Conservation (phyloP, 2,888 invertebrate species). For the Limulus polyphemus region DNA sequence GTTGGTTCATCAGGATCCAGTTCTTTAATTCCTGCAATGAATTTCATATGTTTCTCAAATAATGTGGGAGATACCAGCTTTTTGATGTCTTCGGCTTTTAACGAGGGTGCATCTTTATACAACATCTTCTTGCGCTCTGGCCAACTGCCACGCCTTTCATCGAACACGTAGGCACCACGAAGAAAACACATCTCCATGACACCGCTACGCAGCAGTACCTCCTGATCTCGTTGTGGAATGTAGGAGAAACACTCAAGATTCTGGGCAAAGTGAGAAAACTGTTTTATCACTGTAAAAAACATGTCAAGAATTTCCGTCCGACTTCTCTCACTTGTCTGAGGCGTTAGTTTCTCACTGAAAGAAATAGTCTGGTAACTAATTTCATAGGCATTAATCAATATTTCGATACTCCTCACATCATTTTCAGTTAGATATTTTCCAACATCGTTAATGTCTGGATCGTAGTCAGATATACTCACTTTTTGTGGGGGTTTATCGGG, state of each 20-base stretch:
- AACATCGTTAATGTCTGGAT: slow-evolving; percentile 20
- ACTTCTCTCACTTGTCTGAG: not conserved
- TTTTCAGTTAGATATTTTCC: slow-evolving; percentile 13
- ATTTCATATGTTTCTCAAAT: slow-evolving; percentile 37
- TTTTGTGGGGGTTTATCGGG: slow-evolving; percentile 7
- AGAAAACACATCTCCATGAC: slow-evolving; percentile 40
- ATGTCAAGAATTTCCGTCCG: slow-evolving; percentile 31
- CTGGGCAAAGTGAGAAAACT: slow-evolving; percentile 33
- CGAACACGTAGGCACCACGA: slow-evolving; percentile 38
- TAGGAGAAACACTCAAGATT: slow-evolving; percentile 30
- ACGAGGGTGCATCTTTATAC: too few species aligned
- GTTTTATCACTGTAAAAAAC: slow-evolving; percentile 32
- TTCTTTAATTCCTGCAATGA: slow-evolving; percentile 36
- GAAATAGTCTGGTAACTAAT: slow-evolving; percentile 24
- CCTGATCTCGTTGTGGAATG: slow-evolving; percentile 30
- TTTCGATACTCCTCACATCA: slow-evolving; percentile 27
- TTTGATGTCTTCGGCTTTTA: slow-evolving; percentile 30
- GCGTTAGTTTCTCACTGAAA: not conserved
- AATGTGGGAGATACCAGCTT: slow-evolving; percentile 33
- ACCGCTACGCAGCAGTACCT: slow-evolving; percentile 33
- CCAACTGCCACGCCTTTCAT: slow-evolving; percentile 33
- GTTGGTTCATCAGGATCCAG: slow-evolving; percentile 37
- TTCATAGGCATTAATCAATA: slow-evolving; percentile 29
- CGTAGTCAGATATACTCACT: slow-evolving; percentile 6
- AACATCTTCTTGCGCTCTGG: slow-evolving; percentile 22